Conservation (phyloP, 2,888 invertebrate species). For the Drosophila prolongata region DNA sequence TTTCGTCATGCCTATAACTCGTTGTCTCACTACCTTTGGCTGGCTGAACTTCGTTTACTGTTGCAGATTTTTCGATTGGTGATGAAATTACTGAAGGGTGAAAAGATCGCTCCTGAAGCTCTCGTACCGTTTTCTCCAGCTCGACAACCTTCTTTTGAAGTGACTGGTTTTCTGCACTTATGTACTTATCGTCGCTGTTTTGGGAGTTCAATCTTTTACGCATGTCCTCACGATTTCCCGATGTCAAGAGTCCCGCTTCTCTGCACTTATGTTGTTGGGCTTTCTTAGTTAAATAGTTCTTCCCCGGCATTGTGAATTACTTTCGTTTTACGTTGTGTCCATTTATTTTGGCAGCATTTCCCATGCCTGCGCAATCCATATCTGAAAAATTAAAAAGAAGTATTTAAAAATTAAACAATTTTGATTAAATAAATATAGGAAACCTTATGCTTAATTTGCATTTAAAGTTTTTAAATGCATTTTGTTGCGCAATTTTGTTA, state of each 20-base stretch:
- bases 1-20: neutral
- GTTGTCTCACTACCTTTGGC: too few species aligned
- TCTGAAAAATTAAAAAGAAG: neutral
- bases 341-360: neutral
- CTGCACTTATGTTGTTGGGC: neutral
- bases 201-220: too few species aligned
- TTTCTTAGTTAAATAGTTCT: constrained; percentile 1
- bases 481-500: neutral
- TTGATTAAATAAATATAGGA: neutral
- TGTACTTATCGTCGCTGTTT: too few species aligned
- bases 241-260: neutral
- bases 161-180: too few species aligned
- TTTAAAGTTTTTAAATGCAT: neutral
- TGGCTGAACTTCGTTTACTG: too few species aligned
- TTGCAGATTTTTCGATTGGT: too few species aligned
- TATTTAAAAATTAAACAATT: neutral
- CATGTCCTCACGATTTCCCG: too few species aligned
- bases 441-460: neutral
- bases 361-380: neutral
- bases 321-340: neutral
- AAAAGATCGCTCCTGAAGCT: too few species aligned
- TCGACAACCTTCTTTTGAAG: too few species aligned
- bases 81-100: too few species aligned
- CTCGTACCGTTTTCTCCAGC: too few species aligned
- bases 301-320: neutral